phyloP scores from a whole-genome alignment of 2,113 vertebrate genomes.

The Dasyornis broadbenti region DNA sequence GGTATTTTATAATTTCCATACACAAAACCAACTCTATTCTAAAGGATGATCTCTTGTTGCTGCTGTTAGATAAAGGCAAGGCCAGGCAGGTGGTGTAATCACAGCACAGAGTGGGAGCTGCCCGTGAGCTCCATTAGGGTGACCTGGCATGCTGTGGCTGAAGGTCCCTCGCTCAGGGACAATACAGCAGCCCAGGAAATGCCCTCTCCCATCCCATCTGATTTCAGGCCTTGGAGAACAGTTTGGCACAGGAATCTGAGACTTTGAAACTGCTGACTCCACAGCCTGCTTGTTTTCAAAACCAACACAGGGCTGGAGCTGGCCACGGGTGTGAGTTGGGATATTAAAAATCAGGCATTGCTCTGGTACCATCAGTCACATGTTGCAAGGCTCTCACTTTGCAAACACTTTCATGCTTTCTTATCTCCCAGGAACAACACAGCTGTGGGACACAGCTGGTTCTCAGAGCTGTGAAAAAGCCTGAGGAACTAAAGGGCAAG shows the following conservation, averaged over 20 bases:
- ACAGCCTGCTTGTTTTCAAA: background rate
- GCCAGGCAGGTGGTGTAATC: background rate
- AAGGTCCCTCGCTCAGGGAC: accelerated
- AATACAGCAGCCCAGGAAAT: background rate
- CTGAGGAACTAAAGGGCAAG: background rate
- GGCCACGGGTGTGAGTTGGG: accelerated
- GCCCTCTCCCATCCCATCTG: accelerated
- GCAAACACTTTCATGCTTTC: background rate
- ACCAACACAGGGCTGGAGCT: background rate
- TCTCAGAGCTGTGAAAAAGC: background rate
- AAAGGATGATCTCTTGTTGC: background rate
- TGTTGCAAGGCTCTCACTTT: accelerated
- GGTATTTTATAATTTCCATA: background rate
- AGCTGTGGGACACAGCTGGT: background rate
- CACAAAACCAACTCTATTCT: background rate
- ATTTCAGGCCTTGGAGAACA: background rate
- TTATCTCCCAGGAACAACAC: background rate
- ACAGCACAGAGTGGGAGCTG: accelerated
- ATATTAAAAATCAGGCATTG: background rate
- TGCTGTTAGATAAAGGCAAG: background rate
- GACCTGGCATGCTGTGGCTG: background rate
- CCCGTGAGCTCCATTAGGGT: accelerated
- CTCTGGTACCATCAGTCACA: background rate
- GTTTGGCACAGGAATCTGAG: background rate
- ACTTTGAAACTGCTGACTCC: background rate